phyloP scores from a whole-genome alignment of 2,888 invertebrate species.

The Sarcophaga carnaria region DNA sequence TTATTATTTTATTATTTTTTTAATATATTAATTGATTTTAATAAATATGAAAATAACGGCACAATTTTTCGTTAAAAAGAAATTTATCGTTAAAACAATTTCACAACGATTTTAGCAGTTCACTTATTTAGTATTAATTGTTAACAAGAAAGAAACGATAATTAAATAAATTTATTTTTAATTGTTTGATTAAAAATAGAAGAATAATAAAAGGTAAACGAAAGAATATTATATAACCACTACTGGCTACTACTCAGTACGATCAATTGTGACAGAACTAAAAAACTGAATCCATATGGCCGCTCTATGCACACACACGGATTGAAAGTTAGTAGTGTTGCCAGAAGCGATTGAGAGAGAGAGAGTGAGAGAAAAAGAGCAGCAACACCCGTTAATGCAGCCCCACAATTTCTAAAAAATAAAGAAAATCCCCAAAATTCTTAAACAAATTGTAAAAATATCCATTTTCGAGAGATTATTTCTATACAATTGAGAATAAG shows the following conservation, averaged over 20 bases:
- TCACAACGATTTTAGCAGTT: conserved; percentile 47
- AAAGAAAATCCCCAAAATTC: conserved; percentile 34
- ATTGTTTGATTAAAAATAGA: conserved; percentile 62
- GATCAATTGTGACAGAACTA: conserved; percentile 65
- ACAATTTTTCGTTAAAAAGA: conserved; percentile 18
- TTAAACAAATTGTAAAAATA: conserved; percentile 24
- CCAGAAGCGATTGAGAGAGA: conserved; percentile 35
- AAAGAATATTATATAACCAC: conserved; percentile 65
- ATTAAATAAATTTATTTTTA: conserved; percentile 61
- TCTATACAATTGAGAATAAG: not conserved
- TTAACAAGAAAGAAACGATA: conserved; percentile 49
- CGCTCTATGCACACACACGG: conserved; percentile 50
- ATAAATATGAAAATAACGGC: conserved; percentile 31
- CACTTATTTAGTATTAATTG: conserved; percentile 48
- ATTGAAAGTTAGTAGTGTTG: conserved; percentile 39
- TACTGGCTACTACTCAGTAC: conserved; percentile 59
- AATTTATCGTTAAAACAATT: conserved; percentile 37
- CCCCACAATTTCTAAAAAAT: conserved; percentile 6
- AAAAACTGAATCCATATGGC: conserved; percentile 62
- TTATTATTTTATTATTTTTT: conserved; percentile 4
- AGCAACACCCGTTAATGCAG: not conserved
- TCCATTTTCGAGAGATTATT: conserved; percentile 1
- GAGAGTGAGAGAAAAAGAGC: not conserved
- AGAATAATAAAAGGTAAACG: conserved; percentile 59
- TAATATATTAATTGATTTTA: not conserved